Evolutionary conservation across 2,797 vertebrate genomes (phyloP), one percentile per base, ranked within the genome.

Genomic region (Notolepis coatsorum): DNA sequence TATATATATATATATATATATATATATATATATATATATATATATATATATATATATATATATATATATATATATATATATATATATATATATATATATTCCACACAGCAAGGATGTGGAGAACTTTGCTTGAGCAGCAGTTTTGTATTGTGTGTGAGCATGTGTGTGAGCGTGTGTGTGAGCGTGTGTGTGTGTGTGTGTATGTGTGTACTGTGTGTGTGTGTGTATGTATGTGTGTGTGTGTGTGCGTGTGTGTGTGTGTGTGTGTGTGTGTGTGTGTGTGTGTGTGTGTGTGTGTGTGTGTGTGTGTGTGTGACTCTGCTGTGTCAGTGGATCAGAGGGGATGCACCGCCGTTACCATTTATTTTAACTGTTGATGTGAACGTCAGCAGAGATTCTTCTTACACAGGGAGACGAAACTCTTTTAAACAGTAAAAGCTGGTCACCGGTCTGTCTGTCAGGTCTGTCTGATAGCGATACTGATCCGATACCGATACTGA

Each of bases 51-150:
- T n/a, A n/a, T n/a, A n/a, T n/a, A n/a, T n/a, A n/a, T n/a, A n/a
- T n/a, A n/a, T n/a, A n/a, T n/a, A n/a, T n/a, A n/a, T n/a, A n/a
- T 12, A 27, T 15, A 55, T 27, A 12, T 23, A n/a, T n/a, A n/a
- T 46, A 21, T 38, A 23, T 17, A 42, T 15, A 23, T n/a, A n/a
- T n/a, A n/a, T n/a, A n/a, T n/a, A n/a, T n/a, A n/a, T n/a, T n/a
- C 65, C 51, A 76, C 60, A 82, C 76, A 65, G 75, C 77, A 68
- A 70, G 69, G n/a, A n/a, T 63, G 73, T 55, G 38, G 31, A 59
- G 79, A 86, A 87, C 76, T 79, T 80, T 85, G 86, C 80, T 82
- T 67, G 39, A 75, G 61, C 63, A 73, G 79, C 78, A 83, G 37
- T 77, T 81, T 72, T n/a, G n/a, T n/a, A n/a, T 31, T 67, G 8